Evolutionary conservation across 2,113 vertebrate species (phyloP), one percentile per base, ranked within the genome.

Genomic region (Strix uralensis): DNA sequence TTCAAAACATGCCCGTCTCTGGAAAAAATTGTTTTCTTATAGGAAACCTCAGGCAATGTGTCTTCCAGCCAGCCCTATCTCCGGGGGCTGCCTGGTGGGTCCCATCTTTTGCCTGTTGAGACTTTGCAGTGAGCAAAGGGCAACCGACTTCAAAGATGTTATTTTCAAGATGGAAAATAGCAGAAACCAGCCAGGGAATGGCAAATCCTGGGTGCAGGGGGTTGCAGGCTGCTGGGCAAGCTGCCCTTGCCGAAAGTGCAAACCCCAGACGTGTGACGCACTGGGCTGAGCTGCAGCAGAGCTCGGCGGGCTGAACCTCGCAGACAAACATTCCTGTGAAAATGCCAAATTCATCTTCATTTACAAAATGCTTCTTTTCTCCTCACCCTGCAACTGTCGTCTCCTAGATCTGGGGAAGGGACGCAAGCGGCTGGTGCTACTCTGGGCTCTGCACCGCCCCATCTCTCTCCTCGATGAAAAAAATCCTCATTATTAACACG

Each of bases 131-230:
- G 15, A 36, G 36, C 6, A 5, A 72, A 55, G 47, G 47, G 81
- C 1, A 2, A 10, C 23, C 1, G 1, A 10, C 47, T 55, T 23
- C 52, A 30, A 15, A 54, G 46, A 27, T 10, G 18, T 10, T 55
- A 1, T 36, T 30, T 65, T 36, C 7, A 3, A 27, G 51, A 13
- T 15, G 78, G 44, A 25, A 70, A 81, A 13, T 2, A 38, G 26
- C 42, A 70, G 55, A 32, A 70, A 29, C 9, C 3, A n/a, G 23
- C 10, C 3, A 3, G 40, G 51, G 58, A 44, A 36, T 1, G n/a
- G 88, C 26, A 59, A 40, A 49, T 15, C 15, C 73, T 2, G 23
- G 36, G 51, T 3, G 40, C 16, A 3, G 29, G 51, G 17, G 18
- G 5, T 3, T 7, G 22, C 47, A 21, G 14, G 13, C 13, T 36